Percentiles rank a stretch among this genome's conserved stretches.
Conservation (phyloP, 2,888 invertebrate genomes). For the Trypoxylon attenuatum region DNA sequence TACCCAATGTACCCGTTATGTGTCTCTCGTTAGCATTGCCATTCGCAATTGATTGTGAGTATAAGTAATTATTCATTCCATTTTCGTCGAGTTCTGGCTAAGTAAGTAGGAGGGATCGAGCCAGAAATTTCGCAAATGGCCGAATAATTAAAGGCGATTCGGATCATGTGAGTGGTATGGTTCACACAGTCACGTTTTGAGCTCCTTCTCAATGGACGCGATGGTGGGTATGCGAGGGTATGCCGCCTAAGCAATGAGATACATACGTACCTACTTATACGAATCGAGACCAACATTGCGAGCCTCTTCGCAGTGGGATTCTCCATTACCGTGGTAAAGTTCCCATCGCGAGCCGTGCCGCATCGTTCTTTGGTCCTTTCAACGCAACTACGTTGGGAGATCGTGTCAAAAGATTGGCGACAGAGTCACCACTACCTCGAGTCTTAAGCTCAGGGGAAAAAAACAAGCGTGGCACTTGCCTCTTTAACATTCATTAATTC, state of each 20-base stretch:
- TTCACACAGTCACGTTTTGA: conserved; percentile 64
- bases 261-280: not conserved
- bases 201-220: conserved; percentile 61
- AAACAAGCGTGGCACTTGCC: not conserved
- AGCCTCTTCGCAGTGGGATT: conserved; percentile 55
- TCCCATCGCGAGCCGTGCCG: conserved; percentile 57
- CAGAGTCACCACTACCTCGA: not conserved
- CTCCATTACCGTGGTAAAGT: conserved; percentile 70
- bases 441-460: too few species aligned
- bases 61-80: too few species aligned
- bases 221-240: conserved; percentile 33
- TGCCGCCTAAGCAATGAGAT: conserved; percentile 22
- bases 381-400: conserved; percentile 52
- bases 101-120: conserved; percentile 19
- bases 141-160: conserved; percentile 63
- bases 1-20: too few species aligned
- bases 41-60: too few species aligned
- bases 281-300: conserved; percentile 10
- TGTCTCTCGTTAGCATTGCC: too few species aligned
- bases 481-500: conserved; percentile 5
- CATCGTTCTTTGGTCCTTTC: conserved; percentile 56
- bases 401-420: conserved; percentile 63
- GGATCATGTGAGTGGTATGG: conserved; percentile 66
- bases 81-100: too few species aligned
- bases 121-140: conserved; percentile 59